These are phyloP conservation scores for Synergus umbraculus DNA, from an alignment of 2,888 invertebrate species.

Conservation along the genomic window DNA sequence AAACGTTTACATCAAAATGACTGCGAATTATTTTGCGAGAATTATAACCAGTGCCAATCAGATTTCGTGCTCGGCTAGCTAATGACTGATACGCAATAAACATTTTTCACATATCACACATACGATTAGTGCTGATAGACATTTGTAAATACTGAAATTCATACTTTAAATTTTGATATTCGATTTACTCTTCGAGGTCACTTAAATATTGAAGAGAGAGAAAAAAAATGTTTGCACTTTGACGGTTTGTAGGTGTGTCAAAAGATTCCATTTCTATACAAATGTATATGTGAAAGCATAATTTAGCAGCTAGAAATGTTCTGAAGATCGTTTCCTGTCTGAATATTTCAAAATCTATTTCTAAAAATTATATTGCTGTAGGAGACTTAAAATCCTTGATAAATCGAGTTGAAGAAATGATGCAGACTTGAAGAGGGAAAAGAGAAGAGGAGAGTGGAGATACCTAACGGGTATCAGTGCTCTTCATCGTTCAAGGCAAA, in stretches of 20 bases:
- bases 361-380: not conserved
- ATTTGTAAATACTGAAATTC: not conserved
- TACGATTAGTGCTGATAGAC: not conserved
- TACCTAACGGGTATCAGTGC: conserved; percentile 55
- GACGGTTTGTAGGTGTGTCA: conserved; percentile 20
- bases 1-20: not conserved
- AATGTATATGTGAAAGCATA: not conserved
- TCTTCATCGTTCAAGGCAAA: conserved; percentile 67
- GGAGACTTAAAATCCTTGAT: not conserved
- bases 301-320: not conserved
- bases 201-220: not conserved
- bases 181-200: not conserved
- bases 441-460: conserved; percentile 53
- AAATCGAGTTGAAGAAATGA: not conserved
- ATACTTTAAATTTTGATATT: not conserved
- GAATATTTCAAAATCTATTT: not conserved
- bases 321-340: not conserved
- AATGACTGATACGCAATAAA: not conserved
- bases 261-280: conserved; percentile 23
- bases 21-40: not conserved
- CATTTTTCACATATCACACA: not conserved
- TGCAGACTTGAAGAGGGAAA: conserved; percentile 48
- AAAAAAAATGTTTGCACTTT: not conserved
- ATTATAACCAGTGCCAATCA: not conserved
- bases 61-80: not conserved